Conservation (phyloP, 2,797 vertebrate species). For the Acanthurus tractus region DNA sequence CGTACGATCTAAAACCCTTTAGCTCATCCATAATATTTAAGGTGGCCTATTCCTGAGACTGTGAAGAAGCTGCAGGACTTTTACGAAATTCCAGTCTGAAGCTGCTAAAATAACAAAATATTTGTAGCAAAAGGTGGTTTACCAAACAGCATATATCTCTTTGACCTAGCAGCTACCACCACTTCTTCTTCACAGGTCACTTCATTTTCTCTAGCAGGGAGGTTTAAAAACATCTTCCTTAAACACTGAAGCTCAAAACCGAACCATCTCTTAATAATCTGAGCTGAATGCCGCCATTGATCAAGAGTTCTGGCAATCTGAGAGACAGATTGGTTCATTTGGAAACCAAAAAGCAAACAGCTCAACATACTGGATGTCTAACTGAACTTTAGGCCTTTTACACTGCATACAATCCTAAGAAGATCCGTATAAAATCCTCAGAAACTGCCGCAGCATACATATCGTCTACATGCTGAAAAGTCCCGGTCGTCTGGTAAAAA, state of each 20-base stretch:
- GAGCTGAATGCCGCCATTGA: too few species aligned
- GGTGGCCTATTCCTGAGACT: background rate
- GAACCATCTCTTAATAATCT: too few species aligned
- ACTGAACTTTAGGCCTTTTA: too few species aligned
- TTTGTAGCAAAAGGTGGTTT: background rate
- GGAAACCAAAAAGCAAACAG: background rate
- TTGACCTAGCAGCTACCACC: background rate
- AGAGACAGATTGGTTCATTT: background rate
- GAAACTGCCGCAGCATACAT: slow-evolving; percentile 10
- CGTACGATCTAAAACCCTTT: background rate
- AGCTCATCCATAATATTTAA: slow-evolving; percentile 16
- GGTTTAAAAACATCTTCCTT: background rate
- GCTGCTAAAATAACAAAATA: background rate
- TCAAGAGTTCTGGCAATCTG: background rate
- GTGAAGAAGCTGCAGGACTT: background rate
- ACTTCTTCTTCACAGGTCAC: background rate
- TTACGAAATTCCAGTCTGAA: background rate
- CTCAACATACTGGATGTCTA: background rate
- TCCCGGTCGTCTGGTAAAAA: background rate
- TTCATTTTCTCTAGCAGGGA: background rate
- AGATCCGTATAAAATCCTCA: background rate
- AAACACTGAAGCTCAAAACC: too few species aligned
- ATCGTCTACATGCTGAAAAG: background rate
- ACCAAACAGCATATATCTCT: background rate
- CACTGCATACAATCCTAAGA: background rate